Conservation (phyloP, 2,888 invertebrate species). For the Pterostichus niger region DNA sequence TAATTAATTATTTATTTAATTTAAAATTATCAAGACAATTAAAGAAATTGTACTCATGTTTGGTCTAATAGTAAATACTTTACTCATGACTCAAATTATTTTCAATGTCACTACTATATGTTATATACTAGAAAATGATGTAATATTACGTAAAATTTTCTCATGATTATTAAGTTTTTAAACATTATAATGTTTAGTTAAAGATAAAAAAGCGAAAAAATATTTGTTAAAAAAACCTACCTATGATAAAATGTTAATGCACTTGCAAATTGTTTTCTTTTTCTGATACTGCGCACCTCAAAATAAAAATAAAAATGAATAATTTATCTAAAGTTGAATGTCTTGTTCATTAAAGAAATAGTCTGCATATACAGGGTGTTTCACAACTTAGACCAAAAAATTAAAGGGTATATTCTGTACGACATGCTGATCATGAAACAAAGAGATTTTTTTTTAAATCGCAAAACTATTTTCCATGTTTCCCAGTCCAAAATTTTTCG, state of each 20-base stretch:
- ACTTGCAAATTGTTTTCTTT: conserved; percentile 31
- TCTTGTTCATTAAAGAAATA: conserved; percentile 18
- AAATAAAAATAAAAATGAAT: conserved; percentile 21
- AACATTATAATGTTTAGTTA: conserved; percentile 24
- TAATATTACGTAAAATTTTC: neutral
- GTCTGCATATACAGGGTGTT: conserved; percentile 7
- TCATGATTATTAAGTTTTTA: neutral
- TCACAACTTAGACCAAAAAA: no score
- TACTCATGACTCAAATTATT: conserved; percentile 8
- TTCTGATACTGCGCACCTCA: neutral
- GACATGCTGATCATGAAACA: no score
- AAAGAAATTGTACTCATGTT: neutral
- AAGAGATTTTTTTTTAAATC: no score
- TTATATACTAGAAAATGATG: conserved; percentile 1
- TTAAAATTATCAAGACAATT: neutral
- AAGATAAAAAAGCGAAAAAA: neutral
- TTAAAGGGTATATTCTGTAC: no score
- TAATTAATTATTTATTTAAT: neutral
- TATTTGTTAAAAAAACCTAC: neutral
- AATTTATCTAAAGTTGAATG: conserved; percentile 47
- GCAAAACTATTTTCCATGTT: no score
- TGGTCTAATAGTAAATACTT: conserved; percentile 35
- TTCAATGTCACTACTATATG: conserved; percentile 15
- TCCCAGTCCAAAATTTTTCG: no score
- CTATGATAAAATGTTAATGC: conserved; percentile 51